A percentile compares a stretch with the other conserved stretches of the same genome.
These are phyloP conservation scores for Lasioglossum leucozonium DNA, from an alignment of 2,888 invertebrate species.

Conservation along the genomic window DNA sequence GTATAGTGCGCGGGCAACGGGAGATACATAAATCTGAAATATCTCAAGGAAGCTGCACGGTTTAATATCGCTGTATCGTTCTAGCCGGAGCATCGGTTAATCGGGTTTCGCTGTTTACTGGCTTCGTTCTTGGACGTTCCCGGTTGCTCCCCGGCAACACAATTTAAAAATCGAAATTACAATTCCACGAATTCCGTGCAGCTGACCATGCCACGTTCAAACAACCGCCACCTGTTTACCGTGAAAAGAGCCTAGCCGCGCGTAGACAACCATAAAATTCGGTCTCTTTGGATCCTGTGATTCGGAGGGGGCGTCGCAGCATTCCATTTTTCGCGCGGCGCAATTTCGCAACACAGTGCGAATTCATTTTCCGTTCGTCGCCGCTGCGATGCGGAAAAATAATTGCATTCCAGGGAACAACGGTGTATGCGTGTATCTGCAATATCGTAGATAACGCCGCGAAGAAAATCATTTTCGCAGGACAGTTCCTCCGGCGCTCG, in stretches of 20 bases:
- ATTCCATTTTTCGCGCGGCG: not conserved
- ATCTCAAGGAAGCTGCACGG: conserved; percentile 20
- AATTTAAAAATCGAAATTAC: not conserved
- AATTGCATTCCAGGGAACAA: conserved; percentile 25
- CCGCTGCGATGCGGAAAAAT: not conserved
- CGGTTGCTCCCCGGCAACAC: not conserved
- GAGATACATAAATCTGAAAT: conserved; percentile 44
- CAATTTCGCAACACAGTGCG: not conserved
- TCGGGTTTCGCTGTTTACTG: not conserved
- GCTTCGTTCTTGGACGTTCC: not conserved
- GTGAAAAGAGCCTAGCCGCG: too few species aligned
- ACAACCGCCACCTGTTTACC: not conserved
- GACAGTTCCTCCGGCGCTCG: not conserved
- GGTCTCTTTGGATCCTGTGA: not conserved
- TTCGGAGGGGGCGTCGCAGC: not conserved
- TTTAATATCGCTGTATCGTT: conserved; percentile 22
- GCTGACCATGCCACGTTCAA: not conserved
- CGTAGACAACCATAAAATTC: not conserved
- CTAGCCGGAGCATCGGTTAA: not conserved
- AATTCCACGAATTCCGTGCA: not conserved
- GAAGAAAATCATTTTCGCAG: not conserved
- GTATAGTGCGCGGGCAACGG: not conserved
- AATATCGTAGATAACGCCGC: too few species aligned
- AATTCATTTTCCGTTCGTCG: not conserved
- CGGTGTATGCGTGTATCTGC: too few species aligned